A percentile compares a stretch with the other conserved stretches of the same genome.
phyloP scores from a whole-genome alignment of 2,888 invertebrate species.

The Hypomecis atomaria region DNA sequence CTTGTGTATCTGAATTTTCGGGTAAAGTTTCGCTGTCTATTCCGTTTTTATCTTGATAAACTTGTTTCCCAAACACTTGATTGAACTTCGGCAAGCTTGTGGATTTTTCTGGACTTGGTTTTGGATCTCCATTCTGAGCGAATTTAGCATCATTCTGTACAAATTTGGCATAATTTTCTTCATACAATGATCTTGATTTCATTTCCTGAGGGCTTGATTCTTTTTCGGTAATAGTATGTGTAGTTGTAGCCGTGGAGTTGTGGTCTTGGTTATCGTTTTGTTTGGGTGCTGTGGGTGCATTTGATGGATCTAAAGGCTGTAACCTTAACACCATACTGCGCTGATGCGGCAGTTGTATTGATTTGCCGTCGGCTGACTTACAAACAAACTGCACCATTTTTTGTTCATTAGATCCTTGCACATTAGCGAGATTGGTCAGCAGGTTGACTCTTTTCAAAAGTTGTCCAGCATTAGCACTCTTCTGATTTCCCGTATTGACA shows the following conservation, averaged over 20 bases:
- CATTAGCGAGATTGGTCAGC: constrained; percentile 76
- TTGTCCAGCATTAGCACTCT: constrained; percentile 67
- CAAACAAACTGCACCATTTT: constrained; percentile 87
- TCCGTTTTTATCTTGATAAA: constrained; percentile 82
- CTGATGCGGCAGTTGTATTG: constrained; percentile 83
- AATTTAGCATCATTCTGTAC: constrained; percentile 83
- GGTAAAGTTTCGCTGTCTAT: constrained; percentile 44
- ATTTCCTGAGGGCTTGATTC: constrained; percentile 68
- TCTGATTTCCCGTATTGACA: constrained; percentile 76
- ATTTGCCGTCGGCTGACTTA: constrained; percentile 85
- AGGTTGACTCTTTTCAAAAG: constrained; percentile 80
- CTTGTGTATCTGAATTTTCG: constrained; percentile 61
- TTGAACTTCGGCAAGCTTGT: constrained; percentile 90
- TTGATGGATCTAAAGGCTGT: constrained; percentile 74
- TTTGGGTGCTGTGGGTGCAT: constrained; percentile 56
- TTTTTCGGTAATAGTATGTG: constrained; percentile 56
- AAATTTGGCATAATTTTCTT: constrained; percentile 84
- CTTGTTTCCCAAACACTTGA: constrained; percentile 91
- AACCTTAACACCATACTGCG: constrained; percentile 80
- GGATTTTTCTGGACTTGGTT: constrained; percentile 70
- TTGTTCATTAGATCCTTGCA: constrained; percentile 78
- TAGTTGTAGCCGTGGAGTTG: constrained; percentile 51
- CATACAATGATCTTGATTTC: constrained; percentile 80
- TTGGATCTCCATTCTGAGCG: constrained; percentile 73
- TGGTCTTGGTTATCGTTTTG: constrained; percentile 62